phyloP scores from a whole-genome alignment of 1,140 invertebrate genomes.

The Nymphalis io region DNA sequence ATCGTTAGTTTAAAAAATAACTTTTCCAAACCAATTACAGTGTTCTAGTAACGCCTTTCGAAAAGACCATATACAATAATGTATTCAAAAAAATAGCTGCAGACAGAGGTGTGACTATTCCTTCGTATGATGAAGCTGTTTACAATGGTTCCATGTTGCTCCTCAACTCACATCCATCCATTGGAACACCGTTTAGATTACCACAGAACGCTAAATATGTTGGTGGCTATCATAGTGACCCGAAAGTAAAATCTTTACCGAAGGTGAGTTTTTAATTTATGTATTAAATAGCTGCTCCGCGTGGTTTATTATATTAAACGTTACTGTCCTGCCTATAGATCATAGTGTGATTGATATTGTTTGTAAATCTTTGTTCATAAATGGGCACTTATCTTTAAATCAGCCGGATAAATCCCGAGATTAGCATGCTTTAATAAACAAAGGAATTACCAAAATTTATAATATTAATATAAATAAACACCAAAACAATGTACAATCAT shows the following conservation, averaged over 20 bases:
- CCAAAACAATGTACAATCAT: no score
- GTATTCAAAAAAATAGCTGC: conserved; percentile 45
- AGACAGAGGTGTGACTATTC: conserved; percentile 47
- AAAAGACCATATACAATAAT: conserved; percentile 44
- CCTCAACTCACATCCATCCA: conserved; percentile 53
- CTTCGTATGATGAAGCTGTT: conserved; percentile 50
- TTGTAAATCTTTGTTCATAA: no score
- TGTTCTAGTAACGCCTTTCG: conserved; percentile 30
- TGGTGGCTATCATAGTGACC: conserved; percentile 57
- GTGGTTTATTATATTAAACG: no score
- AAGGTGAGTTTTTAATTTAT: conserved; percentile 42
- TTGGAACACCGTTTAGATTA: conserved; percentile 46
- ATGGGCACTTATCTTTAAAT: no score
- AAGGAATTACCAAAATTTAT: no score
- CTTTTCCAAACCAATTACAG: conserved; percentile 8
- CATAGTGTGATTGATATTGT: no score
- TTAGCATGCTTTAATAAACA: no score
- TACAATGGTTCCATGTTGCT: conserved; percentile 57
- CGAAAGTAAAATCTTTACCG: conserved; percentile 45
- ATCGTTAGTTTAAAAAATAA: no score
- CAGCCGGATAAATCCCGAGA: no score
- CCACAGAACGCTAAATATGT: conserved; percentile 57
- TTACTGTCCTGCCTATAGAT: no score
- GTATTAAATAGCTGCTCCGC: background rate
- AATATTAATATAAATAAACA: no score